Percentiles rank a stretch among this genome's conserved stretches.
These are phyloP conservation scores for Temnopleurus reevesii DNA, from an alignment of 53 echinoderm and acorn worm species.

Conservation along the genomic window DNA sequence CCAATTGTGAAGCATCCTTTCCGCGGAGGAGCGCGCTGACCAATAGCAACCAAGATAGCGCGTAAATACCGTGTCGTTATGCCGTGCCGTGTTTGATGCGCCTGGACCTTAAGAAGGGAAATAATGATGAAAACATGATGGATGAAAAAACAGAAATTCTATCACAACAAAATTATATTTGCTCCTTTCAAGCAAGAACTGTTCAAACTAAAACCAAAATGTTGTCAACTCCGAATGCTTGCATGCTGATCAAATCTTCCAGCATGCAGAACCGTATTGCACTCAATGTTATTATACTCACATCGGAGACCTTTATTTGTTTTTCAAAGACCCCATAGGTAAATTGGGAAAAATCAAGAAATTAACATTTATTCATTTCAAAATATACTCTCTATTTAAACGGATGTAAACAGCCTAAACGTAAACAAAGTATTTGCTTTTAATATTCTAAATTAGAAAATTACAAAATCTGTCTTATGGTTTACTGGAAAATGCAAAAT, in stretches of 20 bases:
- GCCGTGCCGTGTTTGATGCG: no score
- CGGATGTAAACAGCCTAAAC: no score
- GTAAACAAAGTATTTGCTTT: no score
- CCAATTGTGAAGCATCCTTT: no score
- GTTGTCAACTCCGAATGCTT: neutral
- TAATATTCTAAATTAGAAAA: no score
- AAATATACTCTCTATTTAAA: no score
- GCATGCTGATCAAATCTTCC: neutral
- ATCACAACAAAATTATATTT: neutral
- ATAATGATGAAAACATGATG: neutral
- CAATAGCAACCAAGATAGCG: no score
- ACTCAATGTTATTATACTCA: constrained; percentile 22
- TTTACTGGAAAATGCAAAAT: no score
- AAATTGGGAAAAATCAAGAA: constrained; percentile 8
- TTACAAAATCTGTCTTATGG: no score
- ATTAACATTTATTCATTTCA: neutral
- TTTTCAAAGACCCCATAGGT: constrained; percentile 16
- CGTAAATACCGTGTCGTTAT: no score
- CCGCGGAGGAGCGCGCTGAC: no score
- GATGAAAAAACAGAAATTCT: constrained; percentile 24
- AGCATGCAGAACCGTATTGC: neutral
- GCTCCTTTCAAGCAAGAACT: neutral
- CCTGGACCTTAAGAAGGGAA: no score
- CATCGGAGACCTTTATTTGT: neutral
- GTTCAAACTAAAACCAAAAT: neutral